phyloP scores from a whole-genome alignment of 2,797 vertebrate species.

The Rousettus madagascariensis region DNA sequence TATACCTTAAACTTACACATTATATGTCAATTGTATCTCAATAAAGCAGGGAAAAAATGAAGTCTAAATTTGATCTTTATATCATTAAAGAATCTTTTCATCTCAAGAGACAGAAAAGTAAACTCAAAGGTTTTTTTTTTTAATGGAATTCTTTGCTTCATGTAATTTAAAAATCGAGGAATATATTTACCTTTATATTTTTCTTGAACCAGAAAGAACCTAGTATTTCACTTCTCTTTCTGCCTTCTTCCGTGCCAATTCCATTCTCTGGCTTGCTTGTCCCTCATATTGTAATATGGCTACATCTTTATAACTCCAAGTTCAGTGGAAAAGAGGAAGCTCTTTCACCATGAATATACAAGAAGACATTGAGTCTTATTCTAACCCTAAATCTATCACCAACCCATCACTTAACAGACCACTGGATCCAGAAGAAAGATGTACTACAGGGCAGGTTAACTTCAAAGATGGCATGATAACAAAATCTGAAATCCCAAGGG shows the following conservation, averaged over 20 bases:
- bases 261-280: not conserved
- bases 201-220: not conserved
- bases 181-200: not conserved
- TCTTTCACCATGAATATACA: not conserved
- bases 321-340: not conserved
- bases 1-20: not conserved
- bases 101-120: not conserved
- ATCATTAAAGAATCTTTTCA: not conserved
- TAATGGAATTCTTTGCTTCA: not conserved
- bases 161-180: not conserved
- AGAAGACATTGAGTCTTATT: not conserved
- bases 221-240: not conserved
- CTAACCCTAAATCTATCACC: not conserved
- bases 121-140: not conserved
- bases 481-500: not conserved
- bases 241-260: not conserved
- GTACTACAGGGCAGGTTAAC: not conserved
- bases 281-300: not conserved
- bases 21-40: not conserved
- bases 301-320: not conserved
- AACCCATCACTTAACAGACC: not conserved
- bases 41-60: not conserved
- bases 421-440: not conserved
- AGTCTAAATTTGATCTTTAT: not conserved
- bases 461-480: not conserved